Evolutionary conservation across 2,888 invertebrate genomes (phyloP), one percentile per base, ranked within the genome.

Genomic region (Pherbina coryleti): DNA sequence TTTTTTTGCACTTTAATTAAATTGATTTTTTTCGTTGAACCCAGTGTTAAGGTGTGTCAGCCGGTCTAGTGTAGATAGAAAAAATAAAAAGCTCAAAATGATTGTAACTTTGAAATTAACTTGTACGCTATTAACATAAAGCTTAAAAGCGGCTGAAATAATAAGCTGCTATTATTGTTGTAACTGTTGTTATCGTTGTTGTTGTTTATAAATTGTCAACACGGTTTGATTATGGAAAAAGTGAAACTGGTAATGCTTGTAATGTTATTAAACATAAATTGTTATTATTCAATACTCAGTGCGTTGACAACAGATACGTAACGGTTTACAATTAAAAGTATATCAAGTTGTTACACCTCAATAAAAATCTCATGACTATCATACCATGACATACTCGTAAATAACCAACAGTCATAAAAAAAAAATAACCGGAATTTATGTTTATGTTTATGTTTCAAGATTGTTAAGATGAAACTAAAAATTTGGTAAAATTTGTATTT

Each of bases 171-270:
- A 25, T 25, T 11, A 60, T 17, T 57, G 5, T 57, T 25, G 57
- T 57, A 14, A 17, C 22, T 60, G 57, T 60, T 60, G 25, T 22
- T 25, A 14, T 25, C 7, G 9, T 9, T 25, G 57, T 22, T 60
- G 8, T 25, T 60, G n/a, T 55, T 44, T 5, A 34, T 11, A 19
- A 37, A 19, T 11, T 67, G 67, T 8, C 60, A 60, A 60, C 25
- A 60, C 11, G 9, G 25, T 60, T 8, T 17, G 8, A 67, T 67
- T 67, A 67, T 67, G 67, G 67, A 67, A 22, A 67, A 67, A 67
- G 44, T 67, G 22, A 37, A 37, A 67, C 19, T 67, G 67, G 67
- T 67, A 67, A 67, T 67, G 22, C 22, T 34, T 44, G 19, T 5
- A n/a, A 44, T n/a, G 37, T 22, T 37, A n/a, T 66, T 66, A 22